phyloP scores from a whole-genome alignment of 2,113 vertebrate genomes.

The Microcebus tavaratra region DNA sequence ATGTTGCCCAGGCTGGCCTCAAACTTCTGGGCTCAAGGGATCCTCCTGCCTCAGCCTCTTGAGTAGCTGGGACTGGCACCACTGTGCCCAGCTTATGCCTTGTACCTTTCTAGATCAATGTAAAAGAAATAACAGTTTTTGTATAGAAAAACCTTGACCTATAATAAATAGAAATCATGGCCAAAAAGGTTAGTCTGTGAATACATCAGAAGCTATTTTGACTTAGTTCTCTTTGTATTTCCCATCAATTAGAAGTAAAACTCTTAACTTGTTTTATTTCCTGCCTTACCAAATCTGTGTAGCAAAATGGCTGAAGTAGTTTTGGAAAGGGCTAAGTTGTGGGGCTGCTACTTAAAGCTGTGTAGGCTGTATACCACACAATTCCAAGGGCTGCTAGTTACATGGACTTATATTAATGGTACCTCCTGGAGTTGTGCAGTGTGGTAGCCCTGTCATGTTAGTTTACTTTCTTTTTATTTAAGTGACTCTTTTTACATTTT shows the following conservation, averaged over 20 bases:
- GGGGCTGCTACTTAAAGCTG: neutral
- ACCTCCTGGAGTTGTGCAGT: neutral
- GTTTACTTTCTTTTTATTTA: neutral
- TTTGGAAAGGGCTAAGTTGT: neutral
- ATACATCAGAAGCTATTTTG: neutral
- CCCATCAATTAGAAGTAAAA: slow-evolving; percentile 12
- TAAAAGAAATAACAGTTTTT: slow-evolving; percentile 29
- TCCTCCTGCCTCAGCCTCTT: neutral
- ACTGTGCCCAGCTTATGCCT: neutral
- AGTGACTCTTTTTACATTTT: neutral
- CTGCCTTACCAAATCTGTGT: neutral
- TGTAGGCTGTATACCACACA: too few relatives aligned
- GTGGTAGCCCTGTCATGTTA: neutral
- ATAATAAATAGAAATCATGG: neutral
- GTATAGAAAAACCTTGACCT: neutral
- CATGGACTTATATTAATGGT: neutral
- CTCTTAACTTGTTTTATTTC: neutral
- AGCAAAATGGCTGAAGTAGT: neutral
- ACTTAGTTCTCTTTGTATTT: neutral
- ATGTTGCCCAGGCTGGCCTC: neutral
- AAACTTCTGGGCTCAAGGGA: neutral
- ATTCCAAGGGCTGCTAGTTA: neutral
- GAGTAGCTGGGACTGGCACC: neutral
- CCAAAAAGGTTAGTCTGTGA: slow-evolving; percentile 18
- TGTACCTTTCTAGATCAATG: slow-evolving; percentile 15